Conservation (phyloP, 2,797 vertebrate species). For the Remorina albescens region DNA sequence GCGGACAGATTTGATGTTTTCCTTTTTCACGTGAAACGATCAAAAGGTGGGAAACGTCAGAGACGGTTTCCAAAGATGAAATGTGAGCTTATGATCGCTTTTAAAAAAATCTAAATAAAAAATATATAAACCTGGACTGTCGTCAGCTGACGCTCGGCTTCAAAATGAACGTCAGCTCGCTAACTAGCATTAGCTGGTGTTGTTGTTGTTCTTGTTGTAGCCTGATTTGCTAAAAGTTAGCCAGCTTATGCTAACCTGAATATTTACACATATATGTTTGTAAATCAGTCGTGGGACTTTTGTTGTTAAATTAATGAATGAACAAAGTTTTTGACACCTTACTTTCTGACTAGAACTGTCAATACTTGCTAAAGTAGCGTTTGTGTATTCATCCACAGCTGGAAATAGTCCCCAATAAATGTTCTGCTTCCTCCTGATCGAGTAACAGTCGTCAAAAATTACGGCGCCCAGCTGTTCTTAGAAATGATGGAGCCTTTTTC, state of each 20-base stretch:
- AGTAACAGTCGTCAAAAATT: neutral
- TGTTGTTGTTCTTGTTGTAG: no score
- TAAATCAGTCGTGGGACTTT: neutral
- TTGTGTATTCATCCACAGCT: slow-evolving; percentile 6
- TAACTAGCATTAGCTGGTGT: no score
- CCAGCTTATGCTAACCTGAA: neutral
- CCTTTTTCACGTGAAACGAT: no score
- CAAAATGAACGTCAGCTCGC: no score
- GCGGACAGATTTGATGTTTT: neutral
- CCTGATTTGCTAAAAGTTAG: neutral
- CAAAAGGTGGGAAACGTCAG: no score
- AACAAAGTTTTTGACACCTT: no score
- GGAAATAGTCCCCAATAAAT: slow-evolving; percentile 7
- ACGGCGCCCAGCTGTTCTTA: neutral
- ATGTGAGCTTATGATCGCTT: no score
- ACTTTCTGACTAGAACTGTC: no score
- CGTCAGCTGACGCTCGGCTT: no score
- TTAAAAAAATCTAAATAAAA: no score
- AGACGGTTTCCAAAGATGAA: no score
- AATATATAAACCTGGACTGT: no score
- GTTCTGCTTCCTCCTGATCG: neutral
- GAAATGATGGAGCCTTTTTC: neutral
- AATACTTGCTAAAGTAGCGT: neutral
- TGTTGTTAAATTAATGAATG: neutral
- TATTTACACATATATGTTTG: neutral